A percentile compares a stretch with the other conserved stretches of the same genome.
Evolutionary conservation across 1,140 invertebrate species (phyloP).

Genomic region (Magallana ariakensis): DNA sequence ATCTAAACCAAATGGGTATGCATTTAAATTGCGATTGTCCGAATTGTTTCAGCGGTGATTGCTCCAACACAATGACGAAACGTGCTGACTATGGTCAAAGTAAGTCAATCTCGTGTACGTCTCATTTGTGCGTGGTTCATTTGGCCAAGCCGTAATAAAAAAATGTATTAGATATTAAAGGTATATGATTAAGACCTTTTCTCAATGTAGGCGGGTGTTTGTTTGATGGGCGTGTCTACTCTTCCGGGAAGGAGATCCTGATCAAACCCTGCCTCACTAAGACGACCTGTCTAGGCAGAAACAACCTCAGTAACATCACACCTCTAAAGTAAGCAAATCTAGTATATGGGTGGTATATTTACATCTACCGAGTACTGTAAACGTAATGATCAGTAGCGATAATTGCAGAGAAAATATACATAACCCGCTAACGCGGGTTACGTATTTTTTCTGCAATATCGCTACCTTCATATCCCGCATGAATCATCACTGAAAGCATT

Average conservation of each 20-base stretch:
- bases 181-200: neutral
- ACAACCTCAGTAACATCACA: constrained; percentile 46
- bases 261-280: constrained; percentile 50
- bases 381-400: too few relatives aligned
- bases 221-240: constrained; percentile 58
- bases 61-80: constrained; percentile 29
- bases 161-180: too few relatives aligned
- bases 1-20: too few relatives aligned
- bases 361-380: neutral
- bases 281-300: constrained; percentile 58
- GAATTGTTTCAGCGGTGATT: constrained; percentile 45
- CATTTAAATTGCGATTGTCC: neutral
- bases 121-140: neutral
- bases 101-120: neutral
- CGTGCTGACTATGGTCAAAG: constrained; percentile 42
- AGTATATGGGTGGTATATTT: neutral
- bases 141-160: too few relatives aligned
- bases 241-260: constrained; percentile 49
- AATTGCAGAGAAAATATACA: too few relatives aligned
- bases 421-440: too few relatives aligned
- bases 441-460: too few relatives aligned
- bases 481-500: too few relatives aligned
- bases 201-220: constrained; percentile 54
- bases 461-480: too few relatives aligned
- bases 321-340: constrained; percentile 47